Conservation (phyloP, 1,140 invertebrate species). For the Pseudomyrmex sp. region DNA sequence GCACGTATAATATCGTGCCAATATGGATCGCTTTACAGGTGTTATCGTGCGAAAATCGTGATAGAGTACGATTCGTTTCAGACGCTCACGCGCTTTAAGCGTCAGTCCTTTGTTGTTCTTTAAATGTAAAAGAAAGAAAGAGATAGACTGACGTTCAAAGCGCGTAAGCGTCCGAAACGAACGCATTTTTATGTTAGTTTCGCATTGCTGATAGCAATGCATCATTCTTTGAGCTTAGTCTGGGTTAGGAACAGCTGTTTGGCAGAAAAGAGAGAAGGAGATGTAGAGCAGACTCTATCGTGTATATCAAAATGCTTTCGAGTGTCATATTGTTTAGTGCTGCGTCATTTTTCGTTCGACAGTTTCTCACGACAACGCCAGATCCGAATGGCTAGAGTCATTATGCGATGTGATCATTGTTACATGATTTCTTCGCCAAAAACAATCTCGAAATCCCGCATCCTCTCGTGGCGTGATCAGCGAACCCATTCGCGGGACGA, state of each 20-base stretch:
- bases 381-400: conserved; percentile 34
- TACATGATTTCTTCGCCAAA: neutral
- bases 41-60: conserved; percentile 56
- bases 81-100: too few species aligned
- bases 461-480: conserved; percentile 15
- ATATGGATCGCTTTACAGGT: conserved; percentile 45
- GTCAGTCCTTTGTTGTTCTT: too few species aligned
- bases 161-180: too few species aligned
- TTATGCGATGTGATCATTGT: neutral
- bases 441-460: conserved; percentile 34
- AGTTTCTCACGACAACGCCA: conserved; percentile 43
- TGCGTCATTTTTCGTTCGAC: conserved; percentile 24
- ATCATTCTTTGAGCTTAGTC: conserved; percentile 36
- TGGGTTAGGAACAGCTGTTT: conserved; percentile 50
- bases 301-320: conserved; percentile 59
- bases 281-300: neutral
- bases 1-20: too few species aligned
- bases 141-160: too few species aligned
- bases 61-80: neutral
- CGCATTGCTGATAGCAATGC: conserved; percentile 38
- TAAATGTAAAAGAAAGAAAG: too few species aligned
- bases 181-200: conserved; percentile 19
- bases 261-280: neutral
- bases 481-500: neutral
- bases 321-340: conserved; percentile 33